Conservation (phyloP, 2,888 invertebrate genomes). For the Lymantria monacha region DNA sequence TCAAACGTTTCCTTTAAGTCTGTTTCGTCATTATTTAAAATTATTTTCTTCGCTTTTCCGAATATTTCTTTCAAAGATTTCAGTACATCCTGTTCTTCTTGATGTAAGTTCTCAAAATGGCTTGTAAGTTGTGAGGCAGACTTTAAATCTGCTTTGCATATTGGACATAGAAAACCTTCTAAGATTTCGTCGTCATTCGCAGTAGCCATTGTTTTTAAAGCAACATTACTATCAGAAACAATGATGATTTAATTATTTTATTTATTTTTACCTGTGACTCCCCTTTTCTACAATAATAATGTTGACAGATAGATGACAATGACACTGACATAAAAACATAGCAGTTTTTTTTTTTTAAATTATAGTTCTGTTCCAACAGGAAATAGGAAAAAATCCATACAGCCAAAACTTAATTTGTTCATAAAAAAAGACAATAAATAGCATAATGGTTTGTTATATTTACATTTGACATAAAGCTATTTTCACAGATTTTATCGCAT, state of each 20-base stretch:
- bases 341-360: too few relatives aligned
- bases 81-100: slow-evolving; percentile 92
- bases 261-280: slow-evolving; percentile 5
- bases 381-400: too few relatives aligned
- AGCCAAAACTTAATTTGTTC: too few relatives aligned
- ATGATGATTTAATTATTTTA: slow-evolving; percentile 13
- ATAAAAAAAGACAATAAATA: too few relatives aligned
- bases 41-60: slow-evolving; percentile 92
- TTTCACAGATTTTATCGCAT: too few relatives aligned
- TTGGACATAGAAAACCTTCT: slow-evolving; percentile 97
- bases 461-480: too few relatives aligned
- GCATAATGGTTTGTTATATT: too few relatives aligned
- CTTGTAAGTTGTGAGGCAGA: slow-evolving; percentile 90
- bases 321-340: too few relatives aligned
- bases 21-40: slow-evolving; percentile 71
- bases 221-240: slow-evolving; percentile 18
- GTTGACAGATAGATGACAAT: too few relatives aligned
- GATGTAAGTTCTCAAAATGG: slow-evolving; percentile 95
- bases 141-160: slow-evolving; percentile 95
- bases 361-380: too few relatives aligned
- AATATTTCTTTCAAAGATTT: slow-evolving; percentile 91
- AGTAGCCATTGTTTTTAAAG: slow-evolving; percentile 56
- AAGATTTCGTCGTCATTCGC: slow-evolving; percentile 84
- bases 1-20: slow-evolving; percentile 83
- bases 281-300: not conserved